A percentile compares a stretch with the other conserved stretches of the same genome.
phyloP scores from a whole-genome alignment of 2,113 vertebrate genomes.

The Cochlearius cochlearius region DNA sequence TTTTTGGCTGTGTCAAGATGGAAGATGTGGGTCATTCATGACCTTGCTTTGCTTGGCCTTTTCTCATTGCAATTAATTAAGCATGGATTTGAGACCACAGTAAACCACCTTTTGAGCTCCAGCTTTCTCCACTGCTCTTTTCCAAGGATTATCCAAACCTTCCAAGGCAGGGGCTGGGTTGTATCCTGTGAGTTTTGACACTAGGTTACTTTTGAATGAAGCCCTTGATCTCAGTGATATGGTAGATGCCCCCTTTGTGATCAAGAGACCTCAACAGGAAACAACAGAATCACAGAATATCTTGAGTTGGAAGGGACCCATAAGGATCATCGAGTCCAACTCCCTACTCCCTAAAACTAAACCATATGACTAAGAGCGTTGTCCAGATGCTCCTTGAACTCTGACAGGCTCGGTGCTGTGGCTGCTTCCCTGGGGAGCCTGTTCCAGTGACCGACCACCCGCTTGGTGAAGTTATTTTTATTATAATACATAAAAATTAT shows the following conservation, averaged over 20 bases:
- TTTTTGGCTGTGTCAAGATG: neutral
- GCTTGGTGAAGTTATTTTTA: neutral
- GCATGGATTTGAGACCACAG: neutral
- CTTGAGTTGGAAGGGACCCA: neutral
- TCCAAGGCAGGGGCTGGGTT: neutral
- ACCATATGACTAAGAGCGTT: neutral
- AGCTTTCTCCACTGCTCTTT: neutral
- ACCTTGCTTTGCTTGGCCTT: neutral
- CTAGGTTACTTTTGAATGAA: neutral
- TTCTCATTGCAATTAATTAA: neutral
- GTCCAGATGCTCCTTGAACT: neutral
- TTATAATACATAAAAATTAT: neutral
- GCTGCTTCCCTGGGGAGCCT: neutral
- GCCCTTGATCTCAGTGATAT: neutral
- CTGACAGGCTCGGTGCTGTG: neutral
- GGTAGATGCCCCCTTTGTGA: neutral
- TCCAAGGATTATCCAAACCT: neutral
- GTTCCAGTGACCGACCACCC: fast-evolving
- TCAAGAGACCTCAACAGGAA: neutral
- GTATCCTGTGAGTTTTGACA: neutral
- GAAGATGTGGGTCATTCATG: neutral
- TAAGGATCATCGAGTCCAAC: neutral
- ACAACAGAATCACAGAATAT: neutral
- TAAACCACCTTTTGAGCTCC: neutral
- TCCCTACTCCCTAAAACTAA: neutral